Conservation (phyloP, 23 tunicate genomes). For the Botrylloides violaceus region DNA sequence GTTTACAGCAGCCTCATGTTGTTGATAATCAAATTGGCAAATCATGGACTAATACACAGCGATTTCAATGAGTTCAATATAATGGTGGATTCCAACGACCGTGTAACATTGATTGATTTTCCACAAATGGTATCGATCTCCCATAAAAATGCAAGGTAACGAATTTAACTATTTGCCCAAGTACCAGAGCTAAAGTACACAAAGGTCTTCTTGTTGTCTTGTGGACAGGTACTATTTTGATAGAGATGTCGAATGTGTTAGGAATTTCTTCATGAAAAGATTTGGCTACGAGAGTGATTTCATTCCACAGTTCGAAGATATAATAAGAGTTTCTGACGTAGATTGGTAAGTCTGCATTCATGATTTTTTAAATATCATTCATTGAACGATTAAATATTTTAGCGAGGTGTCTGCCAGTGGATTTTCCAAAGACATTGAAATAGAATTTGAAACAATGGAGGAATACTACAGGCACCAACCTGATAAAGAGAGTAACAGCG, state of each 20-base stretch:
- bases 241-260: constrained; percentile 74
- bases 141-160: constrained; percentile 72
- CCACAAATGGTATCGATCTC: constrained; percentile 96
- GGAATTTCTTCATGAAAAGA: constrained; percentile 45
- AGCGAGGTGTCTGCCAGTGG: constrained; percentile 65
- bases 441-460: constrained; percentile 34
- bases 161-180: neutral
- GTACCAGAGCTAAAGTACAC: neutral
- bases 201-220: no score
- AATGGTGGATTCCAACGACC: constrained; percentile 74
- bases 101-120: constrained; percentile 87
- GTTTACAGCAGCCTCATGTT: constrained; percentile 70
- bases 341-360: constrained; percentile 4
- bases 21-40: constrained; percentile 64
- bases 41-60: constrained; percentile 88
- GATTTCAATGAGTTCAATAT: constrained; percentile 96
- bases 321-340: constrained; percentile 28
- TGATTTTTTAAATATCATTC: neutral
- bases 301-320: constrained; percentile 33
- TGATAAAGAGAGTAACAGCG: constrained; percentile 5
- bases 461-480: constrained; percentile 27
- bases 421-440: constrained; percentile 26
- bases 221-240: constrained; percentile 63
- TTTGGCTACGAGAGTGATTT: constrained; percentile 35
- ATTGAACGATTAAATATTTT: no score